Evolutionary conservation across 2,888 invertebrate genomes (phyloP).

Genomic region (Amphimallon solstitiale): DNA sequence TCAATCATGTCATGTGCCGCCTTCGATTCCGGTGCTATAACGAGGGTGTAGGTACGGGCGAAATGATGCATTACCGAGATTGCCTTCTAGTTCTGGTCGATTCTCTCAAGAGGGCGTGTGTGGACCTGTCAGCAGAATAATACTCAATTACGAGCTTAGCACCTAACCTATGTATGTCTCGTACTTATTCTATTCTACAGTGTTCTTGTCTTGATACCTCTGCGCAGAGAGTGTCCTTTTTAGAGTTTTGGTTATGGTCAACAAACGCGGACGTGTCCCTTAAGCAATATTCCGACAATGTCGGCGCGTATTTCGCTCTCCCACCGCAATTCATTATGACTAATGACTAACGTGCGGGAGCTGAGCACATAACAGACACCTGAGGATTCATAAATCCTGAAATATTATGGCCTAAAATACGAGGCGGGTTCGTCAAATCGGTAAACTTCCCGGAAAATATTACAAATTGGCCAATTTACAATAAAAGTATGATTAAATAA

Average conservation of each 20-base stretch:
- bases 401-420: conserved; percentile 2
- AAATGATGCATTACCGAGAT: conserved; percentile 45
- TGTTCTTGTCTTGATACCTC: not conserved
- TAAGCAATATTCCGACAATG: not conserved
- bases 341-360: conserved; percentile 28
- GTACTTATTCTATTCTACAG: not conserved
- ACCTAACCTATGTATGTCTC: conserved; percentile 13
- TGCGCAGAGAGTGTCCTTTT: not conserved
- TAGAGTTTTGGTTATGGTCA: no score
- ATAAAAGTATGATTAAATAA: no score
- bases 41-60: conserved; percentile 42
- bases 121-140: conserved; percentile 37
- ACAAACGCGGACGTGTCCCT: not conserved
- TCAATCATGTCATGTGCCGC: conserved; percentile 42
- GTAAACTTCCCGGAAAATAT: not conserved
- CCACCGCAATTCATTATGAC: conserved; percentile 22
- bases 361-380: conserved; percentile 20
- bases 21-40: conserved; percentile 38
- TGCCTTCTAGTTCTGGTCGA: conserved; percentile 34
- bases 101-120: conserved; percentile 40
- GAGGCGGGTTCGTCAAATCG: not conserved
- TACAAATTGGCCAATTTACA: not conserved
- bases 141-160: conserved; percentile 35
- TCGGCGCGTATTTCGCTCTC: conserved; percentile 7
- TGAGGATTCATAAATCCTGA: conserved; percentile 28